Conservation (phyloP, 2,113 vertebrate species). For the Heptranchias perlo region DNA sequence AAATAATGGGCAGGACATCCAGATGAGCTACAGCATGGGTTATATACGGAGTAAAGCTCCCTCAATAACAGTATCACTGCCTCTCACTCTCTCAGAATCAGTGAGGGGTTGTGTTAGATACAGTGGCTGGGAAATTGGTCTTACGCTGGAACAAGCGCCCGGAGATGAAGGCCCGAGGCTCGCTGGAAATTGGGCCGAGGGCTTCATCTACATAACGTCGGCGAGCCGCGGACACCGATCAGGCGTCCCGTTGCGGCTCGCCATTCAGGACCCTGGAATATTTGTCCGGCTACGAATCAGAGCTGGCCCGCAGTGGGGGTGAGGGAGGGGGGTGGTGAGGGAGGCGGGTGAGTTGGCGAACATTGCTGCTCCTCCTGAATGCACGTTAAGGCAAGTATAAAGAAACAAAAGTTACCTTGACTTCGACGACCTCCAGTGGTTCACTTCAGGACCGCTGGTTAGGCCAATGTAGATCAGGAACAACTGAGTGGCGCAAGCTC, state of each 20-base stretch:
- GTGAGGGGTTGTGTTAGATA: neutral
- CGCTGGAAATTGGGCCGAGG: too few species aligned
- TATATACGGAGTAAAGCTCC: neutral
- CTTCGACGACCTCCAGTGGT: neutral
- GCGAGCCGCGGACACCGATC: neutral
- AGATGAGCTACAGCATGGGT: neutral
- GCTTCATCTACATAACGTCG: neutral
- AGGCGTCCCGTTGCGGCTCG: too few species aligned
- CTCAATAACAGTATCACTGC: neutral
- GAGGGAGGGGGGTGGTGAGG: neutral
- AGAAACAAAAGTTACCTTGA: neutral
- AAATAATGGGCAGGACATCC: neutral
- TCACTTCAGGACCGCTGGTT: neutral
- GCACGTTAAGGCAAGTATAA: too few species aligned
- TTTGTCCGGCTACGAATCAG: too few species aligned
- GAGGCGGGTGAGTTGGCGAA: too few species aligned
- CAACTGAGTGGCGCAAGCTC: too few species aligned
- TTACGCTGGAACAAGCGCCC: neutral
- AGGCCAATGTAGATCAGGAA: neutral
- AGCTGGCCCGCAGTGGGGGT: neutral
- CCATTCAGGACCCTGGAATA: too few species aligned
- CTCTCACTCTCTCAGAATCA: neutral
- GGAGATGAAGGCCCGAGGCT: neutral
- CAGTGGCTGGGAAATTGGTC: neutral
- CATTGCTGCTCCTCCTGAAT: too few species aligned